Evolutionary conservation across 2,888 invertebrate species (phyloP), one percentile per base, ranked within the genome.

Genomic region (Zeuzera pyrina): DNA sequence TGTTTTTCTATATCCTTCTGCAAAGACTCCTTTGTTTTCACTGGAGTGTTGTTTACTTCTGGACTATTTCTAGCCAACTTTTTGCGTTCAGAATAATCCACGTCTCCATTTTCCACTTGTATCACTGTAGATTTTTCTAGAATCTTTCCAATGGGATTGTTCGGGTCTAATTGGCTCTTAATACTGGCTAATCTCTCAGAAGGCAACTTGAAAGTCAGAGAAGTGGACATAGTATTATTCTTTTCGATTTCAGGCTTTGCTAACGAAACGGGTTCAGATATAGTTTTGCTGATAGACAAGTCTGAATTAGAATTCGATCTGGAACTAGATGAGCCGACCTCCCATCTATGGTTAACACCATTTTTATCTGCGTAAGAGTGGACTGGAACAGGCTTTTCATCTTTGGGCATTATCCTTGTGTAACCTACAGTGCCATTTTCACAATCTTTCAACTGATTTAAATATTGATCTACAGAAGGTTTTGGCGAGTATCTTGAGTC

Each of bases 71-170:
- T 47, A 26, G 49, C 38, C 35, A 56, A 49, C 46, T 60, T 55
- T 33, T 46, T 50, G 24, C 58, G 49, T n/a, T 72, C 71, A 11
- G 45, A 34, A 27, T 57, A 49, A 36, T 69, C 64, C n/a, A 49
- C 34, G 34, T 78, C 79, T 0, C 78, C 79, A 42, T 79, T 81
- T 39, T 81, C 77, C 1, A 74, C 76, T 33, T 78, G 77, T 19
- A 81, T 84, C 6, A 79, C 81, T 1, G 84, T 84, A 7, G 84
- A 84, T 41, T 83, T 84, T 43, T 83, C 84, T 57, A 84, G 47
- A 38, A 84, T 84, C 45, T 83, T 84, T 4, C 84, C 83, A 49
- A 84, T 83, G 0, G 83, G 81, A 47, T 84, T 84, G 42, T 84
- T 84, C 12, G 83, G 79, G 39, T 84, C 84, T 45, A 84, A 45